A percentile compares a stretch with the other conserved stretches of the same genome.
Conservation (phyloP, 2,797 vertebrate species). For the Neosilurus hyrtlii region DNA sequence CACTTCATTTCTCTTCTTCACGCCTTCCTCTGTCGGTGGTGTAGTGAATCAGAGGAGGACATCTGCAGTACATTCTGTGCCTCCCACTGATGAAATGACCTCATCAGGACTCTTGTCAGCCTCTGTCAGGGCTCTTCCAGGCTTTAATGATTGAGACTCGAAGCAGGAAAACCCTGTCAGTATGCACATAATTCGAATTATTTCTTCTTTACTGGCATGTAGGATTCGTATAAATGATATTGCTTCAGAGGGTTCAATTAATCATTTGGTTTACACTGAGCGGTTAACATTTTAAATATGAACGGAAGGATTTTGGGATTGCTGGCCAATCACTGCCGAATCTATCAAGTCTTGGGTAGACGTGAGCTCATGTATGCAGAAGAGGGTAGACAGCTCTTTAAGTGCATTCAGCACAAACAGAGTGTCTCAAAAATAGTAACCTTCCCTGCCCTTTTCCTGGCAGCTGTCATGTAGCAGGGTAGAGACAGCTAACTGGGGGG, state of each 20-base stretch:
- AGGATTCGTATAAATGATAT: not conserved
- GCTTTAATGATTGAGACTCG: not conserved
- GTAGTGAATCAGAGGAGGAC: not conserved
- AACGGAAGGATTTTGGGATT: not conserved
- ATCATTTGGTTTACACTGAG: not conserved
- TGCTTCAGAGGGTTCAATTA: not conserved
- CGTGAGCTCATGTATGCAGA: not conserved
- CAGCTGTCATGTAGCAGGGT: not conserved
- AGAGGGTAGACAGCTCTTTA: no score
- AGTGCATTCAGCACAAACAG: not conserved
- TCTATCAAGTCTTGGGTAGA: not conserved
- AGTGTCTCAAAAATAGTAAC: not conserved
- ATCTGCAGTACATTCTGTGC: not conserved
- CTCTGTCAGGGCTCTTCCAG: not conserved
- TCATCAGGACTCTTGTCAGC: not conserved
- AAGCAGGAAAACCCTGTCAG: not conserved
- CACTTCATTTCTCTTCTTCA: conserved; percentile 8
- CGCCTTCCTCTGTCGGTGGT: not conserved
- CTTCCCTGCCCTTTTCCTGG: not conserved
- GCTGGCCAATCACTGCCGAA: not conserved
- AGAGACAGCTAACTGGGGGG: not conserved
- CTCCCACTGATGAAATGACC: not conserved
- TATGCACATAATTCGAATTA: not conserved
- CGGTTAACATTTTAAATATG: not conserved
- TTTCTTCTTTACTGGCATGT: not conserved